phyloP scores from a whole-genome alignment of 1,140 invertebrate genomes.

The Propsilocerus akamusi region DNA sequence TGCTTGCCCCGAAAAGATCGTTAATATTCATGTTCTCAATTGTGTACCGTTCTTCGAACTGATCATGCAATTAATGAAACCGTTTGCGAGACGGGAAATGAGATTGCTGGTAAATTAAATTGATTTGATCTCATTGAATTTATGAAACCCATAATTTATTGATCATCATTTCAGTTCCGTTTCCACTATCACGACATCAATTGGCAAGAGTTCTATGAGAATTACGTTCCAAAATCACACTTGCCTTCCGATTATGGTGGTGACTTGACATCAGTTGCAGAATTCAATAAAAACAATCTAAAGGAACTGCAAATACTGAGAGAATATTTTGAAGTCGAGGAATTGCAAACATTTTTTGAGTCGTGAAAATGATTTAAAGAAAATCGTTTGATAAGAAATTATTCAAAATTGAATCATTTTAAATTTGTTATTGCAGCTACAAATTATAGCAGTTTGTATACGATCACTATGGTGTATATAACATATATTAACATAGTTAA shows the following conservation, averaged over 20 bases:
- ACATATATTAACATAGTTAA: background rate
- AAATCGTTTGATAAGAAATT: background rate
- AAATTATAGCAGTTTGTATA: background rate
- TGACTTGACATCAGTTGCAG: conserved; percentile 20
- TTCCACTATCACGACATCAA: conserved; percentile 20
- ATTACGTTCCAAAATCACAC: conserved; percentile 23
- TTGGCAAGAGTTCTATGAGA: conserved; percentile 22
- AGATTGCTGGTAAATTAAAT: no score
- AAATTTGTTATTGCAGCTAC: no score
- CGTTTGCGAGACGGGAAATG: background rate
- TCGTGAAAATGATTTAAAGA: background rate
- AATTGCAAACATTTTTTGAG: conserved; percentile 10
- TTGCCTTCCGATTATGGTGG: conserved; percentile 30
- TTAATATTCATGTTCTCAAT: background rate
- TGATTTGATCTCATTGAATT: no score
- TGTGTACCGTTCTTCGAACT: background rate
- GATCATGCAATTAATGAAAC: background rate
- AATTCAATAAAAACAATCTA: conserved; percentile 19
- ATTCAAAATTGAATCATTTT: background rate
- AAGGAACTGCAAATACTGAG: conserved; percentile 19
- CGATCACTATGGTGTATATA: background rate
- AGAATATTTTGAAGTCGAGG: conserved; percentile 24
- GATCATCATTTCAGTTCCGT: conserved; percentile 20
- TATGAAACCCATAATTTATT: no score
- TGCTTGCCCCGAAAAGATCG: background rate